These are phyloP conservation scores for Bombus confusus DNA, from an alignment of 1,140 invertebrate genomes.

Conservation along the genomic window DNA sequence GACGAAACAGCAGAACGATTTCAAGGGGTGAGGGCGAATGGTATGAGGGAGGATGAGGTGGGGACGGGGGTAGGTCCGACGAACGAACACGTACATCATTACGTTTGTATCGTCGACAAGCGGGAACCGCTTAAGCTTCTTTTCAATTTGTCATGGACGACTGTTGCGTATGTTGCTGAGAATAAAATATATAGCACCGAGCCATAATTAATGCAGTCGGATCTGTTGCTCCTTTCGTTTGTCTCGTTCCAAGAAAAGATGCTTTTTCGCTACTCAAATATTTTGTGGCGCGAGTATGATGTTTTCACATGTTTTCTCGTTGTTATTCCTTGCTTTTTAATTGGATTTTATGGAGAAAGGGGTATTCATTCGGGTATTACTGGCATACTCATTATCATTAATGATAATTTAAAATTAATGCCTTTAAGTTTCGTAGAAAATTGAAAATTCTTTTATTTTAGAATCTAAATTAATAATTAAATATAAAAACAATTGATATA, in stretches of 20 bases:
- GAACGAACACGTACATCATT: constrained; percentile 63
- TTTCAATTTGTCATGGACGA: constrained; percentile 38
- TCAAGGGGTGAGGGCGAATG: not conserved
- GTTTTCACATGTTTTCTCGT: not conserved
- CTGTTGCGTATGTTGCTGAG: not conserved
- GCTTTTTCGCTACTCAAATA: too few species aligned
- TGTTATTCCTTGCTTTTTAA: too few species aligned
- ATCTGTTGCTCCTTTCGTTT: not conserved
- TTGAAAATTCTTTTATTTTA: too few species aligned
- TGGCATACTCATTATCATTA: too few species aligned
- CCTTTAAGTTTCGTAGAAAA: too few species aligned
- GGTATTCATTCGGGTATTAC: too few species aligned
- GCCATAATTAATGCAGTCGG: constrained; percentile 24
- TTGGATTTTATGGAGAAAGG: too few species aligned
- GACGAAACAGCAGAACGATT: constrained; percentile 14
- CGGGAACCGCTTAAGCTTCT: constrained; percentile 53
- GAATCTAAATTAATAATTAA: too few species aligned
- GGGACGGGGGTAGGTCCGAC: constrained; percentile 27
- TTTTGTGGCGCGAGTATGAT: not conserved
- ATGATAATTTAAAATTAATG: too few species aligned
- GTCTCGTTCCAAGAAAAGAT: not conserved
- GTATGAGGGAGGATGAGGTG: constrained; percentile 2
- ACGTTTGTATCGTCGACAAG: constrained; percentile 51
- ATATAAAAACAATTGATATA: too few species aligned
- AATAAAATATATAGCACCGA: constrained; percentile 39